phyloP scores from a whole-genome alignment of 2,888 invertebrate species.

The Branchellion lobata region DNA sequence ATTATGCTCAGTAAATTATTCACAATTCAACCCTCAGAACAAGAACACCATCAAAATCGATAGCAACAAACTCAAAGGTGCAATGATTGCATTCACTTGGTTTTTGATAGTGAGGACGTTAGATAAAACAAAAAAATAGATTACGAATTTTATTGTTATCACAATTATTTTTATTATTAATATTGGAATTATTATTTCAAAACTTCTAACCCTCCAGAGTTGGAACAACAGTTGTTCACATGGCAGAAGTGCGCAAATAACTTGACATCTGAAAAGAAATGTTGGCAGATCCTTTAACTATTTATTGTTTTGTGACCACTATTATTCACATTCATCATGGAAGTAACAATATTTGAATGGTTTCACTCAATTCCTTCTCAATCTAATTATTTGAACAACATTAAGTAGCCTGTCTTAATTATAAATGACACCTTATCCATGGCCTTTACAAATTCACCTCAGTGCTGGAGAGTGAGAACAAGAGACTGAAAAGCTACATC shows the following conservation, averaged over 20 bases:
- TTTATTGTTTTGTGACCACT: not conserved
- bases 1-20: no score
- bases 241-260: conserved; percentile 19
- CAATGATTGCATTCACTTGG: no score
- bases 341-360: no score
- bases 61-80: not conserved
- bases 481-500: conserved; percentile 59
- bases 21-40: no score
- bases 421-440: no score
- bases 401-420: not conserved
- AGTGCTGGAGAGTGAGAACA: conserved; percentile 57
- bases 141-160: no score
- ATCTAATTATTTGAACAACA: not conserved
- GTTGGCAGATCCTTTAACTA: not conserved
- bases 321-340: no score
- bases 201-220: not conserved
- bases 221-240: conserved; percentile 11
- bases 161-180: conserved; percentile 1
- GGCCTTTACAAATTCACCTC: no score
- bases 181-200: not conserved
- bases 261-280: conserved; percentile 14
- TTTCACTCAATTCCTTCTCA: not conserved
- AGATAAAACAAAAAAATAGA: no score
- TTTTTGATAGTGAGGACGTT: no score
- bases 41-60: conserved; percentile 1